Conservation (phyloP, 2,888 invertebrate species). For the Xestia c-nigrum region DNA sequence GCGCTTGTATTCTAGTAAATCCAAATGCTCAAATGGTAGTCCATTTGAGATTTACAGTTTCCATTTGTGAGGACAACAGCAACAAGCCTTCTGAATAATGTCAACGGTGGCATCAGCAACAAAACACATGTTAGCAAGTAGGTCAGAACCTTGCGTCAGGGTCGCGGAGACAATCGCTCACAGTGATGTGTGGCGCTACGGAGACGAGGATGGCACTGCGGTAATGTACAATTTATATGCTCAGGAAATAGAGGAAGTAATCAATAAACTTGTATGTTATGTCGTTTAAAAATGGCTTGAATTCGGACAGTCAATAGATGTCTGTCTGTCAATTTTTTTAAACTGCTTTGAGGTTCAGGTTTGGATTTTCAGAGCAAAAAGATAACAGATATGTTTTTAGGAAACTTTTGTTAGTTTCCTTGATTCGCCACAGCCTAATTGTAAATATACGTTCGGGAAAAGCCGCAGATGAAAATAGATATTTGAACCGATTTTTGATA, state of each 20-base stretch:
- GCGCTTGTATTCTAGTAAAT: background rate
- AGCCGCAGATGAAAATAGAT: background rate
- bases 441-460: background rate
- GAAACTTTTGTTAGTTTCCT: no score
- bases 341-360: background rate
- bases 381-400: background rate
- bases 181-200: slow-evolving; percentile 48
- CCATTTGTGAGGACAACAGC: background rate
- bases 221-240: slow-evolving; percentile 18
- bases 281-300: background rate
- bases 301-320: background rate
- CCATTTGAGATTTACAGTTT: background rate
- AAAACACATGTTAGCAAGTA: slow-evolving; percentile 63
- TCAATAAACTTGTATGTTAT: background rate
- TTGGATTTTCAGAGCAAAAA: background rate
- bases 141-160: slow-evolving; percentile 63
- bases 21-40: background rate
- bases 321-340: background rate
- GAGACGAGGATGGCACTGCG: slow-evolving; percentile 19
- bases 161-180: slow-evolving; percentile 53
- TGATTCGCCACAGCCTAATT: no score
- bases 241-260: slow-evolving; percentile 10
- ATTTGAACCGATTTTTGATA: background rate
- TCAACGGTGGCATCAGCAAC: slow-evolving; percentile 17
- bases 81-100: slow-evolving; percentile 21